These are phyloP conservation scores for Apeira syringaria DNA, from an alignment of 2,888 invertebrate species.

Conservation along the genomic window DNA sequence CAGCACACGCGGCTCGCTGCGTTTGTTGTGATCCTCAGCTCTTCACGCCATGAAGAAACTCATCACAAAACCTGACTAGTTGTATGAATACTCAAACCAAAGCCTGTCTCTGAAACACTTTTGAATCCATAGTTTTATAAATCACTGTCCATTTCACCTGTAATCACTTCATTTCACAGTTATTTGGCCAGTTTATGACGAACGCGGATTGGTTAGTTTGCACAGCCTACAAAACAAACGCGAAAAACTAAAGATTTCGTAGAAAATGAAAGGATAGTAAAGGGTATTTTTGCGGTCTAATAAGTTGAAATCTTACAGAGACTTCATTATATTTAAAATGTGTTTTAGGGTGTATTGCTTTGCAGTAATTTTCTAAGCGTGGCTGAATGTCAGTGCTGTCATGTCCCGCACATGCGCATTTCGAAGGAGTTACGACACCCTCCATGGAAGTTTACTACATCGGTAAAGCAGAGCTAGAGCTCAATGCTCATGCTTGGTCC, in stretches of 20 bases:
- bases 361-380: conserved; percentile 64
- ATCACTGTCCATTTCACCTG: conserved; percentile 37
- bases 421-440: conserved; percentile 51
- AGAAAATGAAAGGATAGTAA: conserved; percentile 21
- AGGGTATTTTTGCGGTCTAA: conserved; percentile 19
- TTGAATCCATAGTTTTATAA: conserved; percentile 34
- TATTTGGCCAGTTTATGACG: conserved; percentile 58
- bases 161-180: conserved; percentile 48
- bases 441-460: conserved; percentile 47
- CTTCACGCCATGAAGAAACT: conserved; percentile 25
- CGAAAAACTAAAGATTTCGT: conserved; percentile 19
- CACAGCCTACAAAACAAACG: conserved; percentile 40
- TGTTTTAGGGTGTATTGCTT: conserved; percentile 55
- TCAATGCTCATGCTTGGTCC: too few relatives aligned
- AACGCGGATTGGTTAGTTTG: conserved; percentile 46
- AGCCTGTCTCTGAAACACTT: conserved; percentile 33
- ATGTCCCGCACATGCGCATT: conserved; percentile 63
- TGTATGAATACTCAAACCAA: conserved; percentile 26
- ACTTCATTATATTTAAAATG: conserved; percentile 27
- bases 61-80: conserved; percentile 24
- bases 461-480: conserved; percentile 61
- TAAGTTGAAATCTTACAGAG: conserved; percentile 22
- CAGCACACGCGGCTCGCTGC: conserved; percentile 27
- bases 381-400: conserved; percentile 67
- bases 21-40: conserved; percentile 38